Base-by-base conservation (phyloP, 2,888 invertebrate genomes). In the Tipula unca region DNA sequence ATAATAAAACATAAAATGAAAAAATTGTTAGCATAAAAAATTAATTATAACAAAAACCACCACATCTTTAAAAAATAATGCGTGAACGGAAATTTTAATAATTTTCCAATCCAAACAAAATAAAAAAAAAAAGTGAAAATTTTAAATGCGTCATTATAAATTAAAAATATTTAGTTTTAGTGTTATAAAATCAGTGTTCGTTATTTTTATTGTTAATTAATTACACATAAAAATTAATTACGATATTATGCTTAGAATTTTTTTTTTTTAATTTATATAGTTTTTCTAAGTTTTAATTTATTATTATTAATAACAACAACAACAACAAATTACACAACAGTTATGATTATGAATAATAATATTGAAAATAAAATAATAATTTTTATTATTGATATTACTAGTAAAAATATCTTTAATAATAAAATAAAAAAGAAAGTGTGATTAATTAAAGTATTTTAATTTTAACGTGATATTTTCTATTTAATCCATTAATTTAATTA, bases 1-100 rank as follows among this genome's bases (percentile, higher is more conserved):
- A 69, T 69, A 69, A 69, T 69, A 69, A 69, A 69, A 69, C 69
- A 69, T 10, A 20, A 20, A 48, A 48, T 13, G 32, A 48, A 48
- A 69, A 69, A 25, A 69, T 10, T 69, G 69, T 54, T 54, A 54
- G 48, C 48, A 54, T 17, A 54, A 54, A 69, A 69, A 69, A 69
- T 69, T 69, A 69, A 14, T 69, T 69, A 54, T 69, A 69, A 69
- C 69, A 69, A 14, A 25, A 69, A 69, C 69, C 69, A 69, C 69
- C 69, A 69, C 69, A 69, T 69, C 69, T 69, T n/a, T 69, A 69
- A 69, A 69, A 69, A 69, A 69, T 69, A 69, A 25, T 69, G 69
- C 69, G 69, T 69, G 69, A 69, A 69, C 69, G 69, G 69, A 69
- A 69, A 69, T 69, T 69, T 69, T 69, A 69, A 69, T 69, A 69